Evolutionary conservation across 1,140 invertebrate genomes (phyloP), one percentile per base, ranked within the genome.

Genomic region (Macrocentrus cingulum): DNA sequence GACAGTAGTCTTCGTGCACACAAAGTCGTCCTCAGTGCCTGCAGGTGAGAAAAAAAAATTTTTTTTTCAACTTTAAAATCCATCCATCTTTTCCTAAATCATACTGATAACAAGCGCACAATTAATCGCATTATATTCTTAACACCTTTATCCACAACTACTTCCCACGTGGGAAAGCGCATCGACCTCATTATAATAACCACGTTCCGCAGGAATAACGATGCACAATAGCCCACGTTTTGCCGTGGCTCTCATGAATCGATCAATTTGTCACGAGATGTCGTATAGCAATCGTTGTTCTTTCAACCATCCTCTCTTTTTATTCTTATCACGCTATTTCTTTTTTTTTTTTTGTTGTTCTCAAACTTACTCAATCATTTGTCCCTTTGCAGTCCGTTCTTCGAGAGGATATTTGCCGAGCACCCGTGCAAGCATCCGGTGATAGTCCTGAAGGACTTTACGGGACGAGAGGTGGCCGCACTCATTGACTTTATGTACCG

Each of bases 341-440:
- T 22, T 46, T 46, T 9, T 9, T 20, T 46, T 49, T 18, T 18
- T 32, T 49, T 25, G 18, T 20, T 46, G 41, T n/a, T 44, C 8
- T 15, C 15, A 16, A 16, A 16, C 16, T 44, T 16, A 44, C 7
- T 44, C 15, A 19, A 23, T 2, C 19, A 13, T 56, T 39, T 62
- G 54, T 66, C n/a, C 56, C 51, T 61, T 77, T 82, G 2, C 74
- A 94, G 91, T 71, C 91, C 92, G 1, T 94, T 94, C 69, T 95
- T 95, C 74, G 87, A 92, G 66, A 84, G 87, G 66, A 90, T 95
- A 71, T 94, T 95, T 71, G 86, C 88, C 51, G 91, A 94, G 65
- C 93, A 91, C 65, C 91, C 92, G n/a, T 95, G 91, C 82, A 93
- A 95, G 70, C 92, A 95, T 74, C 92, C 93, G 7, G 91, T 95